Base-by-base conservation (phyloP, 2,797 vertebrate genomes). In the Pyrrhura leucotis region DNA sequence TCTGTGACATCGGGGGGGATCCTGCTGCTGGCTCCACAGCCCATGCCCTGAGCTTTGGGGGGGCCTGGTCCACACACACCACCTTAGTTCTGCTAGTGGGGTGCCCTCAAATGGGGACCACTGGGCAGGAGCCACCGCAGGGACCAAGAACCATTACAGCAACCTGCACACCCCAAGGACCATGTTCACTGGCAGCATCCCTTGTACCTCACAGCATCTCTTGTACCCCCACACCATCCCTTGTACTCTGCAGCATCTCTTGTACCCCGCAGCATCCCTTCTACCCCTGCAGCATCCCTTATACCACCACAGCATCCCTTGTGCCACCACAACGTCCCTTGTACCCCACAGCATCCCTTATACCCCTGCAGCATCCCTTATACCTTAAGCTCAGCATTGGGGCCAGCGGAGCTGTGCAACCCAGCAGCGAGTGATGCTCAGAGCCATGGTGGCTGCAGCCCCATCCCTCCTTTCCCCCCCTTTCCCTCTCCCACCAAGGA, bases 51-150 rank as follows among this genome's bases (percentile, higher is more conserved):
- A 80, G 17, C 12, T 14, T 29, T 10, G 0, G 1, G 48, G 33
- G 31, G 23, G 31, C 37, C 61, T 3, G 10, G 14, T 3, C 22
- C 0, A 0, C 18, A 10, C 59, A 48, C 37, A 4, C 0, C 1
- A 19, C 21, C 29, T 56, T 3, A 23, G n/a, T 9, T 56, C 25
- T 29, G 37, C 15, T 4, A 3, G 6, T 9, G 59, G 65, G 40
- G 44, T 68, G 31, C 12, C n/a, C 0, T 1, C 3, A 8, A 1
- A 1, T 0, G 7, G 56, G 40, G 51, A 51, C 7, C 28, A 0
- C 4, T 1, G 0, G 39, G 51, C 1, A n/a, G 1, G 4, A 33
- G 50, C 11, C 45, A 23, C 9, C 31, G 8, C 0, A 0, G 48
- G 37, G 16, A 9, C 21, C n/a, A 18, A 4, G 12, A 28, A 29